Base-by-base conservation (phyloP, 2,113 vertebrate genomes). In the Cyprinodon tularosa region DNA sequence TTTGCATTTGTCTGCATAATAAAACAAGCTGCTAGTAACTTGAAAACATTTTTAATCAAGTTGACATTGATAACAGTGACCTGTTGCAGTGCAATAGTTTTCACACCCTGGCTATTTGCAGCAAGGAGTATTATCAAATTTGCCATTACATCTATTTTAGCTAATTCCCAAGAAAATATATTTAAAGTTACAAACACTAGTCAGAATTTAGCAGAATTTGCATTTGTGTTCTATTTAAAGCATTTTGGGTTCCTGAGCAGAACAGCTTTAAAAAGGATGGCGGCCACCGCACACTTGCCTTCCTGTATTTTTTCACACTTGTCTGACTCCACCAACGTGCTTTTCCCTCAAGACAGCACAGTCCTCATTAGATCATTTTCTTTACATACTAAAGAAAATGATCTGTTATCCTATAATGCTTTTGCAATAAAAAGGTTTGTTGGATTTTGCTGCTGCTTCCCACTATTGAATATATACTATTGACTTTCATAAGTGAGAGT, bases 401-500 rank as follows among this genome's bases (percentile, higher is more conserved):
- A 29, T 29, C 29, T 57, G 20, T 57, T 3, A 57, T 2, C 8
- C 13, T n/a, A 22, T 8, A 66, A 7, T 37, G 38, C 4, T 12
- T 44, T 22, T 65, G 40, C 40, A 13, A 44, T 12, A 7, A 8
- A 10, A 36, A 61, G 29, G 22, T 15, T 15, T 9, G 7, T 20
- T 57, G 50, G 17, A 57, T 37, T 39, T n/a, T 20, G 29, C 10
- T 48, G 42, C 15, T 29, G 14, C 14, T 47, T 60, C 14, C 17
- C 3, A 38, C 4, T 38, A 3, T n/a, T n/a, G 44, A 47, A 39
- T 38, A 48, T 72, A 15, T 64, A 64, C 78, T 53, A 60, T 59
- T 7, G 37, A 73, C 45, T 85, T 64, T 76, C 80, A 86, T 13
- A 84, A 81, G 84, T 92, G 65, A 47, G 80, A 74, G 76, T 75